These are phyloP conservation scores for Gorsachius magnificus DNA, from an alignment of 2,797 vertebrate species.

Conservation along the genomic window DNA sequence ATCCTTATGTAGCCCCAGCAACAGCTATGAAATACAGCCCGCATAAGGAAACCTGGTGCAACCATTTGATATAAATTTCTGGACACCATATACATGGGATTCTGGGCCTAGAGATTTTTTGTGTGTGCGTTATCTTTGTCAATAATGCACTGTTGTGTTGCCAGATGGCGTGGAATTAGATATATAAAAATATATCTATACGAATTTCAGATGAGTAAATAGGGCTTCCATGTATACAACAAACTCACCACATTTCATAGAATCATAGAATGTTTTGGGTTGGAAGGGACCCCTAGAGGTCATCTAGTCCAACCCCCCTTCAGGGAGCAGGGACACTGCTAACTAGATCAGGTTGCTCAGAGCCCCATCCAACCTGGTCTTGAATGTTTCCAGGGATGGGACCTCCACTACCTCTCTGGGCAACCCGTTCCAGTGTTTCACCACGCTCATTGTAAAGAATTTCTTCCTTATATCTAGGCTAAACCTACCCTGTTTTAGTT, in stretches of 20 bases:
- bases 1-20: background rate
- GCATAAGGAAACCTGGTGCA: background rate
- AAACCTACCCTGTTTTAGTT: too few species aligned
- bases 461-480: too few species aligned
- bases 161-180: background rate
- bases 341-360: too few species aligned
- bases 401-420: too few species aligned
- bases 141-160: background rate
- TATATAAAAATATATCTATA: background rate
- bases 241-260: background rate
- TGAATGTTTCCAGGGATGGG: too few species aligned
- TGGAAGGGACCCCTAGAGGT: too few species aligned
- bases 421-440: too few species aligned
- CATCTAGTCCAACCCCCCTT: too few species aligned
- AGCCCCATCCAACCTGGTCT: too few species aligned
- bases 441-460: too few species aligned
- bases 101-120: background rate
- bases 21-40: background rate
- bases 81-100: rapidly evolving
- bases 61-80: background rate
- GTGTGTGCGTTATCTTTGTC: background rate
- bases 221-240: background rate
- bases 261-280: too few species aligned
- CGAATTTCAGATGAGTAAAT: background rate
- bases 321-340: too few species aligned